phyloP scores from a whole-genome alignment of 2,888 invertebrate genomes.

The Spilarctia lutea region DNA sequence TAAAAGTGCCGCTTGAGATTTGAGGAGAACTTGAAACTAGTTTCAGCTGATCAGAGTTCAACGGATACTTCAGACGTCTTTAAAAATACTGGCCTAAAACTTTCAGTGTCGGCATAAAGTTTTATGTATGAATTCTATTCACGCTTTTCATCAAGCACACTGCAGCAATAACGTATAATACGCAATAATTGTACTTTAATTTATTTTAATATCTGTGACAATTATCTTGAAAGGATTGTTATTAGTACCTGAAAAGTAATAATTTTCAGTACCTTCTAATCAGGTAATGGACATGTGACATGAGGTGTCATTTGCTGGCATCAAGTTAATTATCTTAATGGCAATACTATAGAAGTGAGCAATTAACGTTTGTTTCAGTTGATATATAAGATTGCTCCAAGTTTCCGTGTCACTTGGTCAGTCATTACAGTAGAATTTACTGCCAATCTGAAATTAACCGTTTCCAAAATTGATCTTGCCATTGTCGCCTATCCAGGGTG shows the following conservation, averaged over 20 bases:
- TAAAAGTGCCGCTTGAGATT: too few relatives aligned
- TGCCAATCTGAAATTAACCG: background rate
- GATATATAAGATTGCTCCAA: background rate
- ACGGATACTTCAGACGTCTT: too few relatives aligned
- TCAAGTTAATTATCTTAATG: constrained; percentile 8
- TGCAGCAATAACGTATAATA: background rate
- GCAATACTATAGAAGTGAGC: constrained; percentile 1
- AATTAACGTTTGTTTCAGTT: background rate
- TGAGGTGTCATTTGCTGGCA: constrained; percentile 7
- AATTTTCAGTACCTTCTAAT: constrained; percentile 5
- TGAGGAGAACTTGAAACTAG: too few relatives aligned
- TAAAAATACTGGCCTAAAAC: too few relatives aligned
- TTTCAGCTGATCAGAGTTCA: too few relatives aligned
- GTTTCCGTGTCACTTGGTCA: background rate
- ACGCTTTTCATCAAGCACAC: too few relatives aligned
- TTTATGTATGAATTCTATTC: too few relatives aligned
- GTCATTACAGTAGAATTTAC: background rate
- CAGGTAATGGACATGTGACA: constrained; percentile 11
- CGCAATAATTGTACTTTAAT: background rate
- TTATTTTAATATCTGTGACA: background rate
- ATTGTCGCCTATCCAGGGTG: background rate
- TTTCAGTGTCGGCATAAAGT: background rate
- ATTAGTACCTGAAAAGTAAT: background rate
- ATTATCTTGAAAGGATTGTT: background rate
- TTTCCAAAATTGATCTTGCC: background rate